phyloP scores from a whole-genome alignment of 2,888 invertebrate species.

The Xestia c-nigrum region DNA sequence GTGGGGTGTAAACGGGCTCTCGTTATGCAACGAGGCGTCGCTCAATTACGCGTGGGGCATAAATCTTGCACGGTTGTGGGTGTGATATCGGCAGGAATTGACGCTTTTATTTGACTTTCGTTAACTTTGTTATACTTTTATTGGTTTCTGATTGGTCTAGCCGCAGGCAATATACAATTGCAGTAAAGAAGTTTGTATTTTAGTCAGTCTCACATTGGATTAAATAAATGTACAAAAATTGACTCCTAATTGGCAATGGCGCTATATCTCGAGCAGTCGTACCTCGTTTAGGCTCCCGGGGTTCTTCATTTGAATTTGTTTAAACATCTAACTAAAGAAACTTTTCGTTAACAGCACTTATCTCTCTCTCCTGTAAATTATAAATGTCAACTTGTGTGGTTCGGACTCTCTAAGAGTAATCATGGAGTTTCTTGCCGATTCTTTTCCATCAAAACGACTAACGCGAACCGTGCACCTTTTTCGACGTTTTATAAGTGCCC shows the following conservation, averaged over 20 bases:
- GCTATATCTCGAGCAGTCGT: no score
- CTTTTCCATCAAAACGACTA: no score
- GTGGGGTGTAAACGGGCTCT: constrained; percentile 27
- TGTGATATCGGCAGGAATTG: constrained; percentile 32
- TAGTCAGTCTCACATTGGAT: not conserved
- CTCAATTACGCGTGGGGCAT: constrained; percentile 50
- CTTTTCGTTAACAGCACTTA: not conserved
- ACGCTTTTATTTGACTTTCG: constrained; percentile 50
- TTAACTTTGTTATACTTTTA: constrained; percentile 31
- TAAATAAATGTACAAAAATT: not conserved
- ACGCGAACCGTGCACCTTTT: no score
- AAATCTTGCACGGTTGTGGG: constrained; percentile 59
- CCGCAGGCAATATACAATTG: not conserved
- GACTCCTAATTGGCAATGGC: not conserved
- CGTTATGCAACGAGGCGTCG: constrained; percentile 17
- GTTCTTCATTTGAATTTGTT: not conserved
- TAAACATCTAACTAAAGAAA: not conserved
- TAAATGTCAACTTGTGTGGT: not conserved
- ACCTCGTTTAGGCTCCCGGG: not conserved
- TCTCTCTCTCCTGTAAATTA: not conserved
- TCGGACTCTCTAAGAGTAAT: no score
- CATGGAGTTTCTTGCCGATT: no score
- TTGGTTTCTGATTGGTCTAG: constrained; percentile 5
- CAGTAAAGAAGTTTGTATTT: not conserved
- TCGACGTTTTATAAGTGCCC: no score